These are phyloP conservation scores for Labroides dimidiatus DNA, from an alignment of 2,797 vertebrate species.

Conservation along the genomic window DNA sequence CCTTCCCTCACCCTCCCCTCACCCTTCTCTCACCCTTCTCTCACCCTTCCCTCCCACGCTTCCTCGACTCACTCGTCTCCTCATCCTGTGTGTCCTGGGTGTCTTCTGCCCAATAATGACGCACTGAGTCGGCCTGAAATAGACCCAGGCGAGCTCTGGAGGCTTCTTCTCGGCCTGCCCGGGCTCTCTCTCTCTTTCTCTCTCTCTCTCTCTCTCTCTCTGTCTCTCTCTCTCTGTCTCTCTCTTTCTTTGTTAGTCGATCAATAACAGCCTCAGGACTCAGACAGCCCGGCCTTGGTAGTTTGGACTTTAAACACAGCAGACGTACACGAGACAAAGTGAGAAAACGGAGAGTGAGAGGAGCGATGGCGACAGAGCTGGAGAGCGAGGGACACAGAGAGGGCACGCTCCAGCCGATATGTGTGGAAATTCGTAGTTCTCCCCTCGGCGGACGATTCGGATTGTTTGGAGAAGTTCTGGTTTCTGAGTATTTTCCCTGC, in stretches of 20 bases:
- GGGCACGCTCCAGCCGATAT: constrained; percentile 41
- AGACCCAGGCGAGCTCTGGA: constrained; percentile 64
- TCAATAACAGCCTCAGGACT: constrained; percentile 75
- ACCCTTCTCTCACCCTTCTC: constrained; percentile 21
- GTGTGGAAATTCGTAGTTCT: constrained; percentile 48
- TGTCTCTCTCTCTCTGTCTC: constrained; percentile 9
- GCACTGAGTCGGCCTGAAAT: constrained; percentile 68
- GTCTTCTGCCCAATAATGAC: constrained; percentile 66
- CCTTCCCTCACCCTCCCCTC: constrained; percentile 28
- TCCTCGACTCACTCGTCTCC: constrained; percentile 41
- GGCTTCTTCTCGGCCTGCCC: constrained; percentile 44
- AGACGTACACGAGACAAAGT: constrained; percentile 30
- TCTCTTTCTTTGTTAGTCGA: constrained; percentile 55
- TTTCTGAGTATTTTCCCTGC: constrained; percentile 44
- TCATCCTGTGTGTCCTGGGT: constrained; percentile 42
- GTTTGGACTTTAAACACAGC: constrained; percentile 70
- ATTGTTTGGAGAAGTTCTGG: constrained; percentile 32
- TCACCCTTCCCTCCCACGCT: constrained; percentile 25
- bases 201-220: constrained; percentile 30
- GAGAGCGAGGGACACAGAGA: constrained; percentile 21
- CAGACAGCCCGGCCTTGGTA: constrained; percentile 56
- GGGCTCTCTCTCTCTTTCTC: background rate
- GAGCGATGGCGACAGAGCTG: constrained; percentile 26
- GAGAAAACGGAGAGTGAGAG: constrained; percentile 31
- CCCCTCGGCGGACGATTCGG: constrained; percentile 2